phyloP scores from a whole-genome alignment of 2,888 invertebrate genomes.

The Cyclophora albipunctata region DNA sequence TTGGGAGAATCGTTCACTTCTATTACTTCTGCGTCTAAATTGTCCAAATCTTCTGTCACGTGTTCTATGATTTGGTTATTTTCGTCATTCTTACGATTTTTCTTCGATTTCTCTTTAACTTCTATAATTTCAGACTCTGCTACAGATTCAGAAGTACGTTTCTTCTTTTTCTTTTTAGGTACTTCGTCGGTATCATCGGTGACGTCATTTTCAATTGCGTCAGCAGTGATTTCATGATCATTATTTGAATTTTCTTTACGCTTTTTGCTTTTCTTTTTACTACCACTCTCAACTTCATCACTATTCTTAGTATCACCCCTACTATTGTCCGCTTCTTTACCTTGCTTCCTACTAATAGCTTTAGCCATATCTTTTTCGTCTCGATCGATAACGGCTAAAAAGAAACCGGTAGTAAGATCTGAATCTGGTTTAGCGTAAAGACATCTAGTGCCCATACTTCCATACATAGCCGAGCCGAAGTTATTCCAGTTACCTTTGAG shows the following conservation, averaged over 20 bases:
- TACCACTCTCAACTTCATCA: not conserved
- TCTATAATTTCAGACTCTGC: not conserved
- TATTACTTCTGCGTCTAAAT: slow-evolving; percentile 1
- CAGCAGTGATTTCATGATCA: too few species aligned
- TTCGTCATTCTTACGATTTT: not conserved
- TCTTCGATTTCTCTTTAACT: slow-evolving; percentile 1
- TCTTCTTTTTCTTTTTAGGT: slow-evolving; percentile 33
- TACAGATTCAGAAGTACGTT: slow-evolving; percentile 1
- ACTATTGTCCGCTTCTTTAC: slow-evolving; percentile 11
- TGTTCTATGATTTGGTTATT: not conserved
- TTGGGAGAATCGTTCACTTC: not conserved
- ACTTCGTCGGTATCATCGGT: slow-evolving; percentile 7
- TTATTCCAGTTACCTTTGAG: slow-evolving; percentile 81
- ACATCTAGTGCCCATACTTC: slow-evolving; percentile 82
- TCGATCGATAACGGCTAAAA: slow-evolving; percentile 91
- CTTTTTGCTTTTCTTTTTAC: slow-evolving; percentile 15
- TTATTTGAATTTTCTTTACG: slow-evolving; percentile 22
- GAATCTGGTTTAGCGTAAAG: slow-evolving; percentile 84
- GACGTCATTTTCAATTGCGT: slow-evolving; percentile 4
- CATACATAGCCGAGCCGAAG: slow-evolving; percentile 78
- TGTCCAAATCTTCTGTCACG: not conserved
- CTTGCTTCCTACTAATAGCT: slow-evolving; percentile 13
- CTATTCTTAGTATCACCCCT: slow-evolving; percentile 1
- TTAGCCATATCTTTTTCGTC: slow-evolving; percentile 57
- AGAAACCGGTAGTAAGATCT: slow-evolving; percentile 95